Conservation (phyloP, 2,888 invertebrate genomes). For the Conchocele bisecta region DNA sequence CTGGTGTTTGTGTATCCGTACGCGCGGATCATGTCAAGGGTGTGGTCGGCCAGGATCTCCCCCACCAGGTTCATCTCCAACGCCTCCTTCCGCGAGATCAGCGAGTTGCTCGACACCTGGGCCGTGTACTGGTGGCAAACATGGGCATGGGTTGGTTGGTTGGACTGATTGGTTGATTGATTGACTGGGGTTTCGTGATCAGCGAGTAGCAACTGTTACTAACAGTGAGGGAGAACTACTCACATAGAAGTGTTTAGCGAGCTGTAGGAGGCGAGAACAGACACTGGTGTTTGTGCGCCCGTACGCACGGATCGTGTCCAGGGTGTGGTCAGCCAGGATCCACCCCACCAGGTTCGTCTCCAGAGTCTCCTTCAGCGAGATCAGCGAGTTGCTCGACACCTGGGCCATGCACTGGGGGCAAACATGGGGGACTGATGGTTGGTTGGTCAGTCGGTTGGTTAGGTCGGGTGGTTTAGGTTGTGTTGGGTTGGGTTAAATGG, state of each 20-base stretch:
- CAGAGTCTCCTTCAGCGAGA: conserved; percentile 54
- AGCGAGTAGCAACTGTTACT: too few species aligned
- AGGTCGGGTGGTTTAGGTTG: too few species aligned
- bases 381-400: conserved; percentile 27
- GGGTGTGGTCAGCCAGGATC: conserved; percentile 64
- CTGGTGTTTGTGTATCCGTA: conserved; percentile 58
- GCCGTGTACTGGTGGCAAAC: conserved; percentile 17
- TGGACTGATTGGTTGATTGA: neutral
- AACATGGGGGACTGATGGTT: too few species aligned
- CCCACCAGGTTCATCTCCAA: conserved; percentile 75
- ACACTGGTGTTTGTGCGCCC: conserved; percentile 42
- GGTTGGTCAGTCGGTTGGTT: too few species aligned
- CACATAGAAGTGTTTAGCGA: too few species aligned
- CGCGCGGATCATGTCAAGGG: conserved; percentile 57
- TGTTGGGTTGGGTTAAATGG: too few species aligned
- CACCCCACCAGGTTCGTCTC: conserved; percentile 75
- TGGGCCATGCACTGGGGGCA: conserved; percentile 34
- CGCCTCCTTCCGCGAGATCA: conserved; percentile 53
- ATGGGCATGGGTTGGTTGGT: neutral
- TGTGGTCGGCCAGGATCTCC: conserved; percentile 66
- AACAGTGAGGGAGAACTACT: too few species aligned
- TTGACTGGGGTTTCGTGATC: too few species aligned
- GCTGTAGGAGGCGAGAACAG: conserved; percentile 19
- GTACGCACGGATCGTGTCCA: conserved; percentile 63
- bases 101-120: conserved; percentile 30